Evolutionary conservation across 2,113 vertebrate species (phyloP), one percentile per base, ranked within the genome.

Genomic region (Hippolais icterina): DNA sequence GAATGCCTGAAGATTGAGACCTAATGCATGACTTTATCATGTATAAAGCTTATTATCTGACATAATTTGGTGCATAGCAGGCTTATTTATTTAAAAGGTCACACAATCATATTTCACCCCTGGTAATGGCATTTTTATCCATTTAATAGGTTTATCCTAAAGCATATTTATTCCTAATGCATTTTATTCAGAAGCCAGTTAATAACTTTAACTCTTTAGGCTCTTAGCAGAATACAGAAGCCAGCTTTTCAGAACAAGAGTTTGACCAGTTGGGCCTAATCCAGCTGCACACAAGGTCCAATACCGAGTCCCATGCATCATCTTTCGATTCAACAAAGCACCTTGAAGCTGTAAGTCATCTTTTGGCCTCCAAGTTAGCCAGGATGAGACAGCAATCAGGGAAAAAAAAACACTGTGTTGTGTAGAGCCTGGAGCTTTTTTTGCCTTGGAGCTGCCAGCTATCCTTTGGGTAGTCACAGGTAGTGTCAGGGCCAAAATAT

Each of bases 21-120:
- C 65, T 74, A 70, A 69, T 93, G 52, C 92, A 87, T 89, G 90
- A 89, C 96, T 96, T 86, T 96, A 94, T 95, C 90, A 75, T 94
- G 88, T 95, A 93, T 78, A 96, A 96, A 96, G 94, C 95, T 95
- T 96, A 96, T 97, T 96, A 95, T 94, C 93, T 93, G 94, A 78
- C 92, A 94, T 94, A 90, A 96, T 96, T 96, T 96, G 94, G 85
- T 95, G 88, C 80, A 93, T 93, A 93, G 93, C 72, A 53, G 92
- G 83, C 94, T 93, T 96, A 96, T 96, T 97, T 96, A 95, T 97
- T 95, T 96, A 93, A 96, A 97, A 97, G 96, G 95, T 97, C 96
- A 94, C 85, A 90, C 80, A 93, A 92, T 93, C 95, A 92, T 96
- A 96, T 97, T 96, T 97, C 95, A 95, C 76, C 80, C 82, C 53